Evolutionary conservation across 2,797 vertebrate genomes (phyloP).

Genomic region (Chromis chromis): DNA sequence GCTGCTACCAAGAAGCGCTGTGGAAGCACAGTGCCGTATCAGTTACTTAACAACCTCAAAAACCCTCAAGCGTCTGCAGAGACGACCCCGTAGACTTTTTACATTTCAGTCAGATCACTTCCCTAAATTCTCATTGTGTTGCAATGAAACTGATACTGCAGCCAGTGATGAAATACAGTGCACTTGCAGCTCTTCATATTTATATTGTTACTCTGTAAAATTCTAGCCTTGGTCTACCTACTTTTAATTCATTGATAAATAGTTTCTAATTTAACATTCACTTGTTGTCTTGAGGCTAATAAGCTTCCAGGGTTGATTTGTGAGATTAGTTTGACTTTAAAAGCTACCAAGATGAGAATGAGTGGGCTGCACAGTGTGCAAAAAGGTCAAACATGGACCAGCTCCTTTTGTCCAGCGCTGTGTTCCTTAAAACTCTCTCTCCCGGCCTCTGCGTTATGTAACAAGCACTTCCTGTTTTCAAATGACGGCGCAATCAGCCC

Average conservation of each 20-base stretch:
- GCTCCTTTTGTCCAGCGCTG: slow-evolving; percentile 3
- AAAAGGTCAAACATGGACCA: slow-evolving; percentile 32
- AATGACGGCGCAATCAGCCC: slow-evolving; percentile 27
- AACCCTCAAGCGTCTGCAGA: background rate
- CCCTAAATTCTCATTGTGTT: slow-evolving; percentile 24
- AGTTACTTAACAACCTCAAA: background rate
- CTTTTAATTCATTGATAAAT: background rate
- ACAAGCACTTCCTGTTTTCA: slow-evolving; percentile 80
- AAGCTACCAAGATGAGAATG: background rate
- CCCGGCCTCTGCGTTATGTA: slow-evolving; percentile 60
- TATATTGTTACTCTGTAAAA: background rate
- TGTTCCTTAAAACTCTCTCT: slow-evolving; percentile 47
- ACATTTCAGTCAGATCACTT: slow-evolving; percentile 32
- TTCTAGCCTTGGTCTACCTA: background rate
- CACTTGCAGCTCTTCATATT: background rate
- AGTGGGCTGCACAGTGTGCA: background rate
- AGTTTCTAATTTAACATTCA: background rate
- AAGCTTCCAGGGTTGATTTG: background rate
- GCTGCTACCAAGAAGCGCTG: slow-evolving; percentile 12
- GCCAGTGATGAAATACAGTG: slow-evolving; percentile 10
- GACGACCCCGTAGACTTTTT: background rate
- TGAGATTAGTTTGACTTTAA: background rate
- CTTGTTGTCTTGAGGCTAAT: background rate
- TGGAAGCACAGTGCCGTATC: background rate
- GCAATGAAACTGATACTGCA: slow-evolving; percentile 12